Evolutionary conservation across 1,140 invertebrate species (phyloP), one percentile per base, ranked within the genome.

Genomic region (Lepidurus packardi): DNA sequence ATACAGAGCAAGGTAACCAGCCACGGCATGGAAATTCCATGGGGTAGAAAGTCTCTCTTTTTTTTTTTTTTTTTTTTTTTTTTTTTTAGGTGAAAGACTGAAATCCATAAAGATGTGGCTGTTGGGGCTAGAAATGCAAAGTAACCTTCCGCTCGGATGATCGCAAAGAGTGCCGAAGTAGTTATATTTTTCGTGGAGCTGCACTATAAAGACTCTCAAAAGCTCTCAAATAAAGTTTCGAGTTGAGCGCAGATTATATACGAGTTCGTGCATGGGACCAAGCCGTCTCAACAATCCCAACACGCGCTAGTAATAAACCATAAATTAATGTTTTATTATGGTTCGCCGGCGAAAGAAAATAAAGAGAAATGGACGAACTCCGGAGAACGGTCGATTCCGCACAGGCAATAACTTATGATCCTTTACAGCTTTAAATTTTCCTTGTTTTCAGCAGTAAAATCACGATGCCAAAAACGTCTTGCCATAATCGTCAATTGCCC

Each of bases 31-130:
- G 53, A 65, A 21, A 9, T 13, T 9, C 16, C 53, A 65, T 16
- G 53, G 53, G 16, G 53, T 21, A 65, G 8, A 65, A 65, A 65
- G 53, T 65, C 10, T 21, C 10, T 21, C 7, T 65, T 21, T 1
- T 65, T 65, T 65, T 65, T 21, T 65, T 65, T 21, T 1, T 65
- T 21, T 21, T 21, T n/a, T 65, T 65, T 1, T 65, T 21, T 21
- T 65, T 21, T 65, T 65, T 65, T 0, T 47, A 16, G 16, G 53
- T 65, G 53, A 65, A 65, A 65, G 21, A 65, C 16, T 21, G 16
- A 65, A 65, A 65, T 65, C 53, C 53, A 65, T 65, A 65, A 65
- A 65, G 53, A 65, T 65, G 53, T 65, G 53, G 53, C 53, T 65
- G 13, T 65, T 65, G 53, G 53, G 53, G 53, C 53, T 65, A 65